Base-by-base conservation (phyloP, 2,113 vertebrate genomes). In the Orcinus orca region DNA sequence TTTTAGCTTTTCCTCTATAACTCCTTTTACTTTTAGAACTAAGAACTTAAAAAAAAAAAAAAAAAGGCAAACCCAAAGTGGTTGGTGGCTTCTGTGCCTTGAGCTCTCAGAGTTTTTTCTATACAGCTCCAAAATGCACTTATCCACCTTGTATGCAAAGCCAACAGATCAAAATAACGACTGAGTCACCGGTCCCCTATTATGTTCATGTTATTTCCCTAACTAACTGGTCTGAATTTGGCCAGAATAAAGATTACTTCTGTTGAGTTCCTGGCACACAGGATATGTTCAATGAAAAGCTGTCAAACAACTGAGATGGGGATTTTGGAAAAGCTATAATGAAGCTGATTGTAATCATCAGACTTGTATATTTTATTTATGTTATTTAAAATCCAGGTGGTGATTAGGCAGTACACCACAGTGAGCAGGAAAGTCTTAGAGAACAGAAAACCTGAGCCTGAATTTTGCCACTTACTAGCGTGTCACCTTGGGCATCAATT, bases 241-340 rank as follows among this genome's bases (percentile, higher is more conserved):
- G 88, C 87, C 77, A 86, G 20, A 29, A 67, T 12, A 86, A 26
- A 79, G 68, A 76, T 87, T 68, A 88, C n/a, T 95, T 92, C 65
- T 33, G 33, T 36, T 73, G 36, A 97, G n/a, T 71, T 91, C n/a
- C 91, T 93, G 77, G 77, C 76, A 94, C 23, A 84, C 3, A 81
- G 11, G 76, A 90, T 10, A 88, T 8, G 65, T 14, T 92, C 74
- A 73, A 53, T 33, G 53, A 82, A 88, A 96, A 96, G 68, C 77
- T 68, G 70, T 62, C 53, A 50, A 93, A 81, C 53, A 62, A 81
- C 70, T 41, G 26, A 77, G 33, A 88, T 83, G 41, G 23, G 15
- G 44, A 88, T 17, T 96, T 85, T 73, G 74, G 60, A 93, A 88
- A 96, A 94, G 70, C 88, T 85, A 10, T n/a, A 85, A 81, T 81